Percentiles rank a stretch among this genome's conserved stretches.
Conservation (phyloP, 2,113 vertebrate species). For the Furnarius figulus region DNA sequence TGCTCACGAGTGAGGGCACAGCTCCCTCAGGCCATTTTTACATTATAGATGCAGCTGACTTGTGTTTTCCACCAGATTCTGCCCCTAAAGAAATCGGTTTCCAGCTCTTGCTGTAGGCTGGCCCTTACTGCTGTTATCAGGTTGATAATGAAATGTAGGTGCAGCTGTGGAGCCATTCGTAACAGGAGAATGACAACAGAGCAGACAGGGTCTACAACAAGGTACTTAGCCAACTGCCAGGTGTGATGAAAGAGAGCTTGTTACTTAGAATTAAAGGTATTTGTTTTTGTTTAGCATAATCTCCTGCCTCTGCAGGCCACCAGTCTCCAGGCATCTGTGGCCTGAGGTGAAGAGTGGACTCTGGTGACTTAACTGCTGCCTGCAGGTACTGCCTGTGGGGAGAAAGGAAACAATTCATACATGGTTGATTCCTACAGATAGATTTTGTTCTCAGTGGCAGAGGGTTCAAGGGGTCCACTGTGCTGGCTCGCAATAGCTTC, state of each 20-base stretch:
- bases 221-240: neutral
- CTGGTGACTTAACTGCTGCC: neutral
- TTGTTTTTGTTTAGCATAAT: neutral
- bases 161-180: neutral
- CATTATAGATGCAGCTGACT: neutral
- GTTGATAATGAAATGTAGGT: neutral
- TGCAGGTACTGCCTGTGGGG: neutral
- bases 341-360: rapidly evolving
- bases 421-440: neutral
- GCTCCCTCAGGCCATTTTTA: neutral
- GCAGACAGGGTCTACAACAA: neutral
- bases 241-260: neutral
- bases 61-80: neutral
- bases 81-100: neutral
- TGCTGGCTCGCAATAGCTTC: neutral
- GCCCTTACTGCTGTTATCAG: neutral
- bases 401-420: neutral
- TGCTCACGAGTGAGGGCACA: neutral
- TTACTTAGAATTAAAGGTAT: neutral
- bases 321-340: neutral
- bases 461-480: neutral
- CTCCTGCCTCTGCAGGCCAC: neutral
- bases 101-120: neutral
- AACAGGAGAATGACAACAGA: neutral
- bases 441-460: neutral